Evolutionary conservation across 1,140 invertebrate species (phyloP).

Genomic region (Nixonia krombeini): DNA sequence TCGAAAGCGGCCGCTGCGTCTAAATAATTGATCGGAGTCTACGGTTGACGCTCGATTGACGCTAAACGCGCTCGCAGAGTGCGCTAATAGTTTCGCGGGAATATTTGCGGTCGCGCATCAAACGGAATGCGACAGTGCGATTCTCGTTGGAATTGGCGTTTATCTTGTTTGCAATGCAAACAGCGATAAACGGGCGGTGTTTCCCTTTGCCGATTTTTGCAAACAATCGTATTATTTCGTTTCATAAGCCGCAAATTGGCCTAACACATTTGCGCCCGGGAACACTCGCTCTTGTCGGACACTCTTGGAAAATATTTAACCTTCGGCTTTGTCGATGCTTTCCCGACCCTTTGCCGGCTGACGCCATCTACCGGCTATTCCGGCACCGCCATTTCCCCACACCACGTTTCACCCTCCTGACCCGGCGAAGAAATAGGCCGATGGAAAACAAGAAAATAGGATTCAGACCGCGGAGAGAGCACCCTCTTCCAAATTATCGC

Average conservation of each 20-base stretch:
- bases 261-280: no score
- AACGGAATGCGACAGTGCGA: slow-evolving; percentile 52
- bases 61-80: slow-evolving; percentile 30
- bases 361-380: no score
- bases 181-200: slow-evolving; percentile 5
- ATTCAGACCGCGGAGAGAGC: slow-evolving; percentile 14
- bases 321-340: no score
- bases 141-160: slow-evolving; percentile 39
- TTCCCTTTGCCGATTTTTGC: slow-evolving; percentile 1
- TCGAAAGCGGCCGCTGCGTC: no score
- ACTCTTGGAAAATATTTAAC: no score
- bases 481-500: slow-evolving; percentile 31
- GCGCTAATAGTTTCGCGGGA: slow-evolving; percentile 62
- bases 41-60: slow-evolving; percentile 21
- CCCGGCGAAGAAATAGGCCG: slow-evolving; percentile 31
- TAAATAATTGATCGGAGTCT: slow-evolving; percentile 26
- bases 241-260: no score
- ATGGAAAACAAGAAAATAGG: slow-evolving; percentile 19
- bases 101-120: slow-evolving; percentile 57
- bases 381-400: no score
- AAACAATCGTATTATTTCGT: slow-evolving; percentile 7
- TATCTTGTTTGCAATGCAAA: slow-evolving; percentile 49
- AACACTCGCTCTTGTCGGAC: no score
- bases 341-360: no score
- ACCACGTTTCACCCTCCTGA: no score